phyloP scores from a whole-genome alignment of 1,140 invertebrate species.

The Metopolophium dirhodum region DNA sequence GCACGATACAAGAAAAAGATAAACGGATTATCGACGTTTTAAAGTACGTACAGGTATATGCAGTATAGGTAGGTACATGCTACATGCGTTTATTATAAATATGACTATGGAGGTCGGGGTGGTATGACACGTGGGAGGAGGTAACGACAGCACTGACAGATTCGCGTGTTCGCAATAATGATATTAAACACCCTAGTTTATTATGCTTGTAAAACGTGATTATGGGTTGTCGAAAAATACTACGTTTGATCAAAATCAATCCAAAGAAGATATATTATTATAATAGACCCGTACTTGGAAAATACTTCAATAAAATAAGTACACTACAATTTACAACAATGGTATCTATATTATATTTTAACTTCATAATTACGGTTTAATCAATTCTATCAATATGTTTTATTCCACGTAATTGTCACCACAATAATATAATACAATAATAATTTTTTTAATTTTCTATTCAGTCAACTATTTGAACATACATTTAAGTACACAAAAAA shows the following conservation, averaged over 20 bases:
- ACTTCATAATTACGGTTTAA: not conserved
- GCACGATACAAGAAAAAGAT: not conserved
- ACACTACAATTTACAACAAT: not conserved
- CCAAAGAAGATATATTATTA: not conserved
- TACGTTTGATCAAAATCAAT: not conserved
- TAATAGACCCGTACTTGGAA: not conserved
- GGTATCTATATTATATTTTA: not conserved
- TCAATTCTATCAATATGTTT: not conserved
- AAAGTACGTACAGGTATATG: not conserved
- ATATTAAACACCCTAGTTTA: not conserved
- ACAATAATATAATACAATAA: too few species aligned
- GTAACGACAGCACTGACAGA: not conserved
- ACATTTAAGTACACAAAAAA: not conserved
- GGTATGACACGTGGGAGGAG: not conserved
- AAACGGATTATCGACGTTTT: constrained; percentile 34
- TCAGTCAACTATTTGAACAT: not conserved
- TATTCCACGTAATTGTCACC: not conserved
- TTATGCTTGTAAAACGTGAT: not conserved
- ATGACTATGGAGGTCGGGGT: not conserved
- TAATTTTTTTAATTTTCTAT: not conserved
- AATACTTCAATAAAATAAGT: not conserved
- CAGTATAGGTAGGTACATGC: not conserved
- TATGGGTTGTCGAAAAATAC: not conserved
- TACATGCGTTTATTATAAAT: not conserved
- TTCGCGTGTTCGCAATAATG: not conserved